Evolutionary conservation across 2,797 vertebrate genomes (phyloP).

Genomic region (Galago senegalensis): DNA sequence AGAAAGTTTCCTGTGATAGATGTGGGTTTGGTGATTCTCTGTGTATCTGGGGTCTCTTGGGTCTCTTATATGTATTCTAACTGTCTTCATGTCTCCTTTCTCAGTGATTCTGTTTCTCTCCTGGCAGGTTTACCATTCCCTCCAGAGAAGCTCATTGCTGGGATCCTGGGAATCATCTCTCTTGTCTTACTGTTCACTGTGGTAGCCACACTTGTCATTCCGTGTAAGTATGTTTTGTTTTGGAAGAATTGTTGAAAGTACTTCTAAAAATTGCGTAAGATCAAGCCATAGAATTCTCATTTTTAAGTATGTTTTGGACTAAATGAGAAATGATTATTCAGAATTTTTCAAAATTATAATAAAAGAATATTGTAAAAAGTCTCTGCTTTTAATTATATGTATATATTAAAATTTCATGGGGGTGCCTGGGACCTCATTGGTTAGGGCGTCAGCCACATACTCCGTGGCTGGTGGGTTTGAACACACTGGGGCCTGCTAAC

Average conservation of each 20-base stretch:
- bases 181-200: neutral
- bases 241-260: neutral
- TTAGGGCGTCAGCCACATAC: too few species aligned
- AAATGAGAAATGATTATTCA: neutral
- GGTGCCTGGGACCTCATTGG: too few species aligned
- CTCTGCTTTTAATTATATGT: neutral
- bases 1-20: neutral
- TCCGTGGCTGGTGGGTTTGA: too few species aligned
- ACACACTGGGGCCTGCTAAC: too few species aligned
- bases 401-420: neutral
- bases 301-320: neutral
- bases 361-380: neutral
- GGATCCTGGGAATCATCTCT: constrained; percentile 12
- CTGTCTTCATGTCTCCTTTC: too few species aligned
- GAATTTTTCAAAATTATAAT: neutral
- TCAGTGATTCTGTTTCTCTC: neutral
- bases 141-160: constrained; percentile 57
- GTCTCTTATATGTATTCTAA: neutral
- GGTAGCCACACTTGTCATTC: neutral
- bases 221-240: neutral
- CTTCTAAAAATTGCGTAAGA: neutral
- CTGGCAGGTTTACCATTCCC: neutral
- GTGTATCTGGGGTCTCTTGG: neutral
- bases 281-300: neutral
- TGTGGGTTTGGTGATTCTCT: neutral